These are phyloP conservation scores for Sylvia borin DNA, from an alignment of 2,797 vertebrate species.

Conservation along the genomic window DNA sequence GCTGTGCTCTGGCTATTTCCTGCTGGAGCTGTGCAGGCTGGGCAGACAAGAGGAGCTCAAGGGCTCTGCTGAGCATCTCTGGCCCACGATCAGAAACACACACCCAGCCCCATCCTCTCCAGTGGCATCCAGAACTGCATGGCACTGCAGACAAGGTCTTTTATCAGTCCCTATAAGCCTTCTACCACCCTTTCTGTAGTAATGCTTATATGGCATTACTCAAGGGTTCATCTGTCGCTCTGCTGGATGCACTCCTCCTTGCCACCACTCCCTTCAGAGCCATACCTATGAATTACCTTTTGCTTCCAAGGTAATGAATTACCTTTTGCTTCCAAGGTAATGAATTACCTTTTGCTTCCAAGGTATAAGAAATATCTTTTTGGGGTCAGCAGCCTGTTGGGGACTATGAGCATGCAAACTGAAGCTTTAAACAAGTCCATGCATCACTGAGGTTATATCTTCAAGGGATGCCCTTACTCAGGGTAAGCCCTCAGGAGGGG, in stretches of 20 bases:
- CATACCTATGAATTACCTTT: neutral
- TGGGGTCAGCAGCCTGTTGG: constrained; percentile 18
- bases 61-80: neutral
- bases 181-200: neutral
- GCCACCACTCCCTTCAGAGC: neutral
- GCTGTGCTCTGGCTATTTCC: constrained; percentile 11
- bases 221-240: constrained; percentile 49
- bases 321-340: constrained; percentile 17
- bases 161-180: constrained; percentile 4
- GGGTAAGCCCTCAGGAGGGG: neutral
- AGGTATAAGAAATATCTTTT: constrained; percentile 31
- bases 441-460: neutral
- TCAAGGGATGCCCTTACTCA: neutral
- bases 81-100: neutral
- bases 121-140: neutral
- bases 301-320: neutral
- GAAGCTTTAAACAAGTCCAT: neutral
- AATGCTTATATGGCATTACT: neutral
- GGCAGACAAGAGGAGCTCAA: constrained; percentile 4
- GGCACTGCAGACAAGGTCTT: neutral
- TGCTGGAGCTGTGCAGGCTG: neutral
- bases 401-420: neutral
- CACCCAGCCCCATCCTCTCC: neutral
- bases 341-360: constrained; percentile 21
- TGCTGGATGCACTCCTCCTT: neutral